These are phyloP conservation scores for Chiloscyllium plagiosum DNA, from an alignment of 2,113 vertebrate species.

Conservation along the genomic window DNA sequence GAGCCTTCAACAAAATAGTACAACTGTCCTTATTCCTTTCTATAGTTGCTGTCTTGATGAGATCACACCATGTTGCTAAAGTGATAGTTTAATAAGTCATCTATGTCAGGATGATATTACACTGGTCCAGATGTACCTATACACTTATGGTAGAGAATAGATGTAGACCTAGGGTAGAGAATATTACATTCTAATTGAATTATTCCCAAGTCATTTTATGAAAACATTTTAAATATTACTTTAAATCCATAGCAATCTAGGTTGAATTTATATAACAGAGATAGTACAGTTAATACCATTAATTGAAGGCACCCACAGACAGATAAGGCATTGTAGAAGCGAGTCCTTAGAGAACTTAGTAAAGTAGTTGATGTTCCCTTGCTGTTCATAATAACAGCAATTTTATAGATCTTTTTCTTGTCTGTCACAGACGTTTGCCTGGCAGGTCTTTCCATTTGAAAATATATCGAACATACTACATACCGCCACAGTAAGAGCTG, in stretches of 20 bases:
- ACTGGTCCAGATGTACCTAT: not conserved
- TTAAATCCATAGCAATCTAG: not conserved
- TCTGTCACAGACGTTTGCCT: not conserved
- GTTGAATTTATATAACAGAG: conserved; percentile 20
- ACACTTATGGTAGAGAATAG: too few relatives aligned
- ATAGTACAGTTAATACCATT: not conserved
- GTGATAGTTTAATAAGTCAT: not conserved
- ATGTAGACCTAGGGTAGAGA: not conserved
- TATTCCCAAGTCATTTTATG: not conserved
- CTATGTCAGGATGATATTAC: not conserved
- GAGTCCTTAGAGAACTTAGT: conserved; percentile 21
- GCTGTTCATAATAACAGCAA: not conserved
- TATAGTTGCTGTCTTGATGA: not conserved
- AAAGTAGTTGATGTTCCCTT: conserved; percentile 11
- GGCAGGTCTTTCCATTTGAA: not conserved
- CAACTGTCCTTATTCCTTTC: not conserved
- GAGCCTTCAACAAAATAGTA: not conserved
- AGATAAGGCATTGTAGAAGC: not conserved
- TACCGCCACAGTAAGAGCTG: not conserved
- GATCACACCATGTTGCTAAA: not conserved
- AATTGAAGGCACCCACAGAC: not conserved
- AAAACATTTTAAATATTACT: conserved; percentile 2
- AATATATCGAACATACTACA: not conserved
- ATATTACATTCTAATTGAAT: not conserved
- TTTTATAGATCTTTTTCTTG: conserved; percentile 7